phyloP scores from a whole-genome alignment of 1,140 invertebrate species.

The Pseudomyrmex cubaensis region DNA sequence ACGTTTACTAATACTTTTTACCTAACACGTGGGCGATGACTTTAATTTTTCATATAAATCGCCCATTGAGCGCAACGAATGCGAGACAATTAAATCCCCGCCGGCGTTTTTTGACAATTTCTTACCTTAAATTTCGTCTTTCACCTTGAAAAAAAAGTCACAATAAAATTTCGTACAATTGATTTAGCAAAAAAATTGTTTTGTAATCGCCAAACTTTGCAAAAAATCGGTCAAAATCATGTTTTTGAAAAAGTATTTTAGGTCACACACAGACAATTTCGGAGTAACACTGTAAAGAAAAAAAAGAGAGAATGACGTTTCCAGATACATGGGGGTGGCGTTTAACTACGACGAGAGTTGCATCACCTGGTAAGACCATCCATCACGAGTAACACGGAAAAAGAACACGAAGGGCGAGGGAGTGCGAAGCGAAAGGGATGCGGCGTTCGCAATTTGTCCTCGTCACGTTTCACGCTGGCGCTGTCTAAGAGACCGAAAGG shows the following conservation, averaged over 20 bases:
- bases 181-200: no score
- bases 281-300: no score
- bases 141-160: no score
- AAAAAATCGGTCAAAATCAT: no score
- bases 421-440: constrained; percentile 46
- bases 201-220: no score
- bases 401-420: constrained; percentile 48
- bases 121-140: no score
- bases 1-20: no score
- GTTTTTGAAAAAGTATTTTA: no score
- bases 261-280: no score
- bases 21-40: constrained; percentile 40
- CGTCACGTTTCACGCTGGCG: constrained; percentile 66
- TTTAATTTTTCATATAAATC: constrained; percentile 64
- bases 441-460: constrained; percentile 67
- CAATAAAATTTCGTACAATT: no score
- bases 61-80: constrained; percentile 62
- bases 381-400: constrained; percentile 49
- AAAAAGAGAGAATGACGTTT: not conserved
- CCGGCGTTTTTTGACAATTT: not conserved
- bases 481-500: constrained; percentile 52
- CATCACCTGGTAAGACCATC: constrained; percentile 73
- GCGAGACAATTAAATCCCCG: constrained; percentile 59
- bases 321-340: constrained; percentile 41
- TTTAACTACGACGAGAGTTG: constrained; percentile 55